phyloP scores from a whole-genome alignment of 2,888 invertebrate genomes.

The Macrosiphum euphorbiae region DNA sequence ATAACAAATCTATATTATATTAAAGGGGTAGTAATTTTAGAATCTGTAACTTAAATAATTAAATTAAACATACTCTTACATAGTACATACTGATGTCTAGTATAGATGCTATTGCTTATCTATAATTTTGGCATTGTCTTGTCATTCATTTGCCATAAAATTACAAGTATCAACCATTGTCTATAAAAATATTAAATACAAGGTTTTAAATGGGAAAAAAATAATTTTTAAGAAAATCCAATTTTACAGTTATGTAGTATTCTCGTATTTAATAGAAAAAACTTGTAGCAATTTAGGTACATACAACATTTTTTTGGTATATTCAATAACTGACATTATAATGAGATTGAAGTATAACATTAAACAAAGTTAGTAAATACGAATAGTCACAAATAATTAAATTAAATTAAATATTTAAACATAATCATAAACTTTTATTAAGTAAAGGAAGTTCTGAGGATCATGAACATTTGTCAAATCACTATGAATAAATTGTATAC shows the following conservation, averaged over 20 bases:
- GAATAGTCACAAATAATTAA: conserved; percentile 7
- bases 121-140: not conserved
- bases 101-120: not conserved
- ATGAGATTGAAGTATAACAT: conserved; percentile 31
- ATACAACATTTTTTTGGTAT: not conserved
- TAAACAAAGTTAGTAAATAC: conserved; percentile 32
- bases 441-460: not conserved
- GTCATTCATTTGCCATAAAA: not conserved
- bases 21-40: too few species aligned
- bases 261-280: not conserved
- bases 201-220: not conserved
- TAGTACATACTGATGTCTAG: too few species aligned
- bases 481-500: conserved; percentile 26
- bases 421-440: not conserved
- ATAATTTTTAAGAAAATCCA: not conserved
- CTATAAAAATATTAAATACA: not conserved
- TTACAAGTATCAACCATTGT: not conserved
- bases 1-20: too few species aligned
- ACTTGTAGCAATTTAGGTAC: not conserved
- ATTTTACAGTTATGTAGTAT: not conserved
- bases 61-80: too few species aligned
- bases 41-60: too few species aligned
- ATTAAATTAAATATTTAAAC: conserved; percentile 21
- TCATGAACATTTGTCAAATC: not conserved
- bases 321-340: not conserved